Evolutionary conservation across 2,888 invertebrate genomes (phyloP), one percentile per base, ranked within the genome.

Genomic region (Dioctria linearis): DNA sequence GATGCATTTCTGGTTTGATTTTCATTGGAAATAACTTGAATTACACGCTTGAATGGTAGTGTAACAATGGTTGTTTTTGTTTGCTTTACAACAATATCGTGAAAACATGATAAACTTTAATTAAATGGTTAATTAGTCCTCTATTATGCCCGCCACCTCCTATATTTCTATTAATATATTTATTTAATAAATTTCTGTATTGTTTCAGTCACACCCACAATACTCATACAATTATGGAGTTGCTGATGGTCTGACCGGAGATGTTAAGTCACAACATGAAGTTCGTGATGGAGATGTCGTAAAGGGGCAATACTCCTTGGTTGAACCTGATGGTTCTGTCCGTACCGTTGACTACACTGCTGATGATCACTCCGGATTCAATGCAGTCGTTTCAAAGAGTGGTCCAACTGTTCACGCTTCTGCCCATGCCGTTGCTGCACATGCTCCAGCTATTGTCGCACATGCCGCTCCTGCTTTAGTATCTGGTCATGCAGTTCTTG

Each of bases 201-300:
- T 43, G 51, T 78, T 73, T 3, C 83, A 89, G 89, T 86, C 89
- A 71, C 87, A 89, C 67, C 89, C 89, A 84, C 87, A 88, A 85
- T 89, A 89, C 84, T 88, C 88, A 83, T 89, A 88, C 87, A 89
- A 89, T 85, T 89, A 89, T 80, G 89, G 89, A 82, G 89, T 89
- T 54, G 86, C 88, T 81, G 89, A 89, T 83, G 86, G 88, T 69
- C 87, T 87, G 83, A 89, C 89, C 81, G 89, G 89, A 37, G 89
- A 89, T 85, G 88, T 89, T 57, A 89, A 89, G 85, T 88, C 88
- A 4, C 89, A 89, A 85, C 88, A 88, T 81, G 89, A 89, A 85
- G 88, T 88, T 76, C 89, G 89, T 82, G 89, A 89, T 82, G 89
- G 89, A 80, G 89, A 89, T 86, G 89, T 89, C 66, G 89, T 89